phyloP scores from a whole-genome alignment of 2,888 invertebrate species.

The Dynastes grantii region DNA sequence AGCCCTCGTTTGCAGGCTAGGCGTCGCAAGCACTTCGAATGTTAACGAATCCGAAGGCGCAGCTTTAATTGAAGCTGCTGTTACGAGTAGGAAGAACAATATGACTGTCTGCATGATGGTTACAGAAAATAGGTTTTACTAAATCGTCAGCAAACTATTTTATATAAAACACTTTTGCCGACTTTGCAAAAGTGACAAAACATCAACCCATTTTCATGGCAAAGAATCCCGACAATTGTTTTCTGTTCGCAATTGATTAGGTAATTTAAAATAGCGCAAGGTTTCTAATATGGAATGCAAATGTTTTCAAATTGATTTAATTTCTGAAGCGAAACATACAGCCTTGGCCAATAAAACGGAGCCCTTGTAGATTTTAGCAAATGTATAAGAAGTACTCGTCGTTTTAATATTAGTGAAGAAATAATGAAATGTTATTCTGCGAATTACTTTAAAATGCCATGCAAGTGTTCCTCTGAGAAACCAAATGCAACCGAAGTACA shows the following conservation, averaged over 20 bases:
- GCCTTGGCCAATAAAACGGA: no score
- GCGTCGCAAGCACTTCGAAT: conserved; percentile 16
- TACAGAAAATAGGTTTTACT: not conserved
- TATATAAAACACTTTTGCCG: conserved; percentile 33
- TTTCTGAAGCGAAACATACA: no score
- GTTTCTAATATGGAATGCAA: not conserved
- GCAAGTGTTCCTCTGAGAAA: no score
- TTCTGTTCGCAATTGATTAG: not conserved
- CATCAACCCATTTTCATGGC: conserved; percentile 2
- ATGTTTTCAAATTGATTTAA: no score
- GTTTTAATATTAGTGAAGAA: no score
- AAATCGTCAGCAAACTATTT: not conserved
- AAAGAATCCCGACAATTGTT: not conserved
- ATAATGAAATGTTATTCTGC: no score
- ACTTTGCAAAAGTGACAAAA: conserved; percentile 30
- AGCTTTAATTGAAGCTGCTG: not conserved
- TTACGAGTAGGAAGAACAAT: conserved; percentile 11
- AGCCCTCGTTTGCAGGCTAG: conserved; percentile 32
- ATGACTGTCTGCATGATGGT: conserved; percentile 12
- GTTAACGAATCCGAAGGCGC: conserved; percentile 23
- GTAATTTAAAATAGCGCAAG: not conserved
- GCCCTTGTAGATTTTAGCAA: no score
- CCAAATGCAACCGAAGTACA: no score
- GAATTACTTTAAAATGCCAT: no score
- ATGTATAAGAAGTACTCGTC: no score